Conservation (phyloP, 2,888 invertebrate species). For the Proisotoma minuta region DNA sequence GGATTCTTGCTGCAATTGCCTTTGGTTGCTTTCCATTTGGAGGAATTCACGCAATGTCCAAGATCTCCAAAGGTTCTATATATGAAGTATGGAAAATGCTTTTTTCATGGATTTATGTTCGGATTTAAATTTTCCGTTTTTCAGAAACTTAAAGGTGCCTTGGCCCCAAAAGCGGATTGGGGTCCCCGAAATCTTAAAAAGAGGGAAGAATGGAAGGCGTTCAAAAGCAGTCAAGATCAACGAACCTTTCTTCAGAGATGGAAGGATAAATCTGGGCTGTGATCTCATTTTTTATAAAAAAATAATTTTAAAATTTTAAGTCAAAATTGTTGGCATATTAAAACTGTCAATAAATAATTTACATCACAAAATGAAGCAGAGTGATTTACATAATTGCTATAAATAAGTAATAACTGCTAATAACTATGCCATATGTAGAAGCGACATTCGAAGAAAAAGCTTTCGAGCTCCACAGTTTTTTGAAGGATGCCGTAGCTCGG, state of each 20-base stretch:
- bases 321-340: no score
- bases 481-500: no score
- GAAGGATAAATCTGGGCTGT: neutral
- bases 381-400: no score
- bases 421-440: no score
- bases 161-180: conserved; percentile 22
- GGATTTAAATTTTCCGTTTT: neutral
- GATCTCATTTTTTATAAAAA: conserved; percentile 6
- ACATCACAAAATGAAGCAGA: no score
- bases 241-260: neutral
- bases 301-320: no score
- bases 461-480: no score
- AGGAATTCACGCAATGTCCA: conserved; percentile 49
- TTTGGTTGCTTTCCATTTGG: conserved; percentile 54
- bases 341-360: no score
- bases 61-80: conserved; percentile 30
- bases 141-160: conserved; percentile 27
- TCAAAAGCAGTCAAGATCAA: neutral
- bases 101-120: neutral
- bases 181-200: conserved; percentile 28
- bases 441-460: no score
- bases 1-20: conserved; percentile 50
- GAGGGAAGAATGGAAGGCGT: conserved; percentile 26
- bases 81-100: conserved; percentile 1
- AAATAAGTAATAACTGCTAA: no score